Evolutionary conservation across 2,113 vertebrate species (phyloP), one percentile per base, ranked within the genome.

Genomic region (Phylloscopus whistleri): DNA sequence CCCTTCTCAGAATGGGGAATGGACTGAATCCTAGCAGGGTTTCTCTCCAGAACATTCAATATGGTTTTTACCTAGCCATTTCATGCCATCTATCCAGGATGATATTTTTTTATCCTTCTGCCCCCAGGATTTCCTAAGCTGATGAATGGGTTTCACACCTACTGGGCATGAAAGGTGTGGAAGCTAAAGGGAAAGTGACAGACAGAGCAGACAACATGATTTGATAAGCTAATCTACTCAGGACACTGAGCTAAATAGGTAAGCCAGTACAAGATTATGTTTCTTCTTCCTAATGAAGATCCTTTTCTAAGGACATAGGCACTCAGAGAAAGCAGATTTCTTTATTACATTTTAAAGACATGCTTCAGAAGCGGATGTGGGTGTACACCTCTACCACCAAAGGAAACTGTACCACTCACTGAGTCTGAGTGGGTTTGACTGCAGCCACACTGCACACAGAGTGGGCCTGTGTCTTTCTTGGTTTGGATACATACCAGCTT

Each of bases 121-220:
- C 53, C 58, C 81, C 20, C 60, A 75, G 27, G 18, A 78, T 58
- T 89, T 96, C 16, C 48, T 62, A 39, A 84, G 13, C 8, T 89
- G 74, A 81, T 91, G 60, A 91, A 78, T 26, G 52, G 74, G 52
- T 96, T 95, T 87, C 87, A 96, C 92, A 96, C 73, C 73, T 96
- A 78, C 46, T 84, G 87, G 74, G 27, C 48, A 67, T 74, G 74
- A 95, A 91, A 96, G 69, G 44, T 91, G 87, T 87, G 58, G 48
- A 94, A 95, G 59, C 43, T 89, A 70, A 74, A 89, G 35, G 37
- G 26, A 89, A 91, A 84, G 84, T 48, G 74, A 82, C 52, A 96
- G 89, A 91, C 81, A 0, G 78, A 93, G 51, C 16, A 94, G 74
- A 84, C 43, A 89, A 55, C 77, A 82, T 16, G 9, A 89, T 81